Evolutionary conservation across 1,140 invertebrate genomes (phyloP).

Genomic region (Popillia japonica): DNA sequence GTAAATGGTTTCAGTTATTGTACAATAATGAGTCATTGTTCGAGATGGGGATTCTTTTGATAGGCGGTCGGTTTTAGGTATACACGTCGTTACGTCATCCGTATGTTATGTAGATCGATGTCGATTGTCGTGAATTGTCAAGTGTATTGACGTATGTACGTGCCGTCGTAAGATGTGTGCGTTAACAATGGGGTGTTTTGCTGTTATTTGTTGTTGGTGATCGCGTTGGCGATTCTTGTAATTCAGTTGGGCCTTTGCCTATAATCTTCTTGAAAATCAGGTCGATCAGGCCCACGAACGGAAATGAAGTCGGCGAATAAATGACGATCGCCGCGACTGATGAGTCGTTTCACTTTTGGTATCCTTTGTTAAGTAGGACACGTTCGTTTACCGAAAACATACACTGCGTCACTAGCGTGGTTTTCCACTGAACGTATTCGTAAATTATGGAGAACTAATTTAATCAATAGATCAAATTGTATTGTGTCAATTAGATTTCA

Average conservation of each 20-base stretch:
- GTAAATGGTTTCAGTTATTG: background rate
- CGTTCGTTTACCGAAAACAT: slow-evolving; percentile 5
- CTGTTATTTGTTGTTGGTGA: slow-evolving; percentile 16
- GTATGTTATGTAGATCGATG: slow-evolving; percentile 35
- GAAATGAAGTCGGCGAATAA: slow-evolving; percentile 20
- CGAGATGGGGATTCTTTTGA: slow-evolving; percentile 3
- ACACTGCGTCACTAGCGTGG: background rate
- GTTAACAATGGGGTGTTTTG: slow-evolving; percentile 23
- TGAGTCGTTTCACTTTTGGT: slow-evolving; percentile 14
- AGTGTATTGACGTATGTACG: slow-evolving; percentile 18
- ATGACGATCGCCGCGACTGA: background rate
- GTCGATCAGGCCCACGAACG: background rate
- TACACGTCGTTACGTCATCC: slow-evolving; percentile 2
- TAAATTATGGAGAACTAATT: background rate
- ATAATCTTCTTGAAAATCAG: background rate
- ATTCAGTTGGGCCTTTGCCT: background rate
- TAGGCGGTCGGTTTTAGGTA: slow-evolving; percentile 6
- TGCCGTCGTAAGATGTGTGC: background rate
- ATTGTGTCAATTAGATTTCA: too few species aligned
- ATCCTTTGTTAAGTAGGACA: slow-evolving; percentile 2
- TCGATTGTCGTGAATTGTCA: slow-evolving; percentile 5
- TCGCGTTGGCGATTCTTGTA: background rate
- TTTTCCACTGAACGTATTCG: background rate
- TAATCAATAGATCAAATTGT: too few species aligned
- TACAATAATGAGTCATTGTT: slow-evolving; percentile 20